Base-by-base conservation (phyloP, 2,113 vertebrate genomes). In the Megaleporinus macrocephalus region DNA sequence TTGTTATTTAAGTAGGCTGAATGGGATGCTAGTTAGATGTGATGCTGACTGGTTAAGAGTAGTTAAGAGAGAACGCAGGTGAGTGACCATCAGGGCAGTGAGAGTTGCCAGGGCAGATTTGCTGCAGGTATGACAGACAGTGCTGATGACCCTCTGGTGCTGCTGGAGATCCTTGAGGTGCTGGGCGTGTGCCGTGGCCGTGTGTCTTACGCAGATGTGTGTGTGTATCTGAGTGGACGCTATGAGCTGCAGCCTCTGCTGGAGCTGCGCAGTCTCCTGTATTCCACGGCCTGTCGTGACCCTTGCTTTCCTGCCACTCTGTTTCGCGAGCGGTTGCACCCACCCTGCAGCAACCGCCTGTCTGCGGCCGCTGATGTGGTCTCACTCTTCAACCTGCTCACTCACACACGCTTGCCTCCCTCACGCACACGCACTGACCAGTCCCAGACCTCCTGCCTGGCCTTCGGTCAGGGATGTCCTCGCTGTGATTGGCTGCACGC, bases 321-420 rank as follows among this genome's bases (percentile, higher is more conserved):
- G 4, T 98, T 98, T 92, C 94, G 96, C 87, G 97, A 98, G 89
- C 94, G 97, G 87, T 92, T 94, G 30, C 87, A 91, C 55, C 81
- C 91, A 11, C 87, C 91, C 85, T 91, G 92, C 81, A 91, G 92
- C 61, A 96, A 96, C 89, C 95, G 96, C 68, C 96, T 97, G 89
- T 94, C 95, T 0, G 96, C 97, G 69, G 96, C 98, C 0, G 98
- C 97, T 0, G 98, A 99, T 84, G 96, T 99, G 0, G 97, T 98
- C 86, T 97, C 98, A 0, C 98, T 99, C 79, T 98, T 99, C 92
- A 98, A 97, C 92, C 95, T 99, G 61, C 96, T 97, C 86, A 97
- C 97, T 73, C 97, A 97, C 96, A 97, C 94, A 0, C 95, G 95
- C 5, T 90, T 93, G 53, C 94, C 74, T 89, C 90, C 83, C 93